Evolutionary conservation across 2,888 invertebrate species (phyloP).

Genomic region (Clanis bilineata): DNA sequence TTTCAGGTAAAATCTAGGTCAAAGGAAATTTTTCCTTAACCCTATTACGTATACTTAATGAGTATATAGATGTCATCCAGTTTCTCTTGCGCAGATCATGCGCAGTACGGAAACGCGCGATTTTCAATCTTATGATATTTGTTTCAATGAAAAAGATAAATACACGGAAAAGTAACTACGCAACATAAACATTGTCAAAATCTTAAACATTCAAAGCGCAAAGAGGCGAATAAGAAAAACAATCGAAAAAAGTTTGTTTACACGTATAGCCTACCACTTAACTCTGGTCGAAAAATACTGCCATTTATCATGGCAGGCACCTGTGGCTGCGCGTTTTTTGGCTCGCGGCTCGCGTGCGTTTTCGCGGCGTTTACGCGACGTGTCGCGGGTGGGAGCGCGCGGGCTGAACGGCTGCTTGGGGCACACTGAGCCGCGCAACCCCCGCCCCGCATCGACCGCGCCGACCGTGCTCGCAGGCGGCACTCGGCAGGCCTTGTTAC

Average conservation of each 20-base stretch:
- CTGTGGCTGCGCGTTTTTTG: slow-evolving; percentile 47
- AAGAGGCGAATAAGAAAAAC: slow-evolving; percentile 29
- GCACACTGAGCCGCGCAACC: slow-evolving; percentile 55
- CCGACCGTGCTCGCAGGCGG: slow-evolving; percentile 19
- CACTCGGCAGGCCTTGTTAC: slow-evolving; percentile 52
- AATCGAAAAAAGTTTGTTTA: slow-evolving; percentile 35
- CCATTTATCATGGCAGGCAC: slow-evolving; percentile 63
- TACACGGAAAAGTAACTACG: slow-evolving; percentile 16
- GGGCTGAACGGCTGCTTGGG: slow-evolving; percentile 50
- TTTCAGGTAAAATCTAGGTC: slow-evolving; percentile 48
- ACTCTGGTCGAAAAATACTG: slow-evolving; percentile 53
- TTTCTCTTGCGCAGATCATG: slow-evolving; percentile 73
- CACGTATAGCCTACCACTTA: slow-evolving; percentile 48
- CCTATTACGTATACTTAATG: slow-evolving; percentile 40
- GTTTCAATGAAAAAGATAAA: slow-evolving; percentile 21
- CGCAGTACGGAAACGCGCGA: slow-evolving; percentile 50
- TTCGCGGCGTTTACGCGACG: slow-evolving; percentile 3
- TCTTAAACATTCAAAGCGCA: slow-evolving; percentile 23
- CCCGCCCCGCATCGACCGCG: slow-evolving; percentile 34
- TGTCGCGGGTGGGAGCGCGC: slow-evolving; percentile 33
- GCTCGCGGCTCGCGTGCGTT: slow-evolving; percentile 9
- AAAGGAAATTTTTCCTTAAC: slow-evolving; percentile 57
- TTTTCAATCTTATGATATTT: slow-evolving; percentile 38
- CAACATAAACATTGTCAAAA: slow-evolving; percentile 19
- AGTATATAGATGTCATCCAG: slow-evolving; percentile 38